Base-by-base conservation (phyloP, 2,888 invertebrate genomes). In the Troides aeacus region DNA sequence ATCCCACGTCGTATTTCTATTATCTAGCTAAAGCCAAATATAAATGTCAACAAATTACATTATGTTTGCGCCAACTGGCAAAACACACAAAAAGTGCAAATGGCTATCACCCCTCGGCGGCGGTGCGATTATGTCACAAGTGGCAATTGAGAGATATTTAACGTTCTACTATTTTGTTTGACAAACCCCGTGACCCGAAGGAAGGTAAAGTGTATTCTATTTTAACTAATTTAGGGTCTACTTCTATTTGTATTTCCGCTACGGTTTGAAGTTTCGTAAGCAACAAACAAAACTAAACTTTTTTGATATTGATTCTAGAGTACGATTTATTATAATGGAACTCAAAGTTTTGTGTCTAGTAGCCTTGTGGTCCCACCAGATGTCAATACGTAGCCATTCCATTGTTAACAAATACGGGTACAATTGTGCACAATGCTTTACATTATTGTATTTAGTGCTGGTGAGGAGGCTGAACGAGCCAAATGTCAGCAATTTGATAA, bases 381-480 rank as follows among this genome's bases (percentile, higher is more conserved):
- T 92, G 92, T 90, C 85, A 85, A 83, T 81, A 80, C 81, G 78
- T 79, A 82, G 81, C 80, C 77, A 82, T 81, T 74, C 87, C 76
- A 88, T 92, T 92, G 92, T 92, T 87, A 88, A 87, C 89, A 89
- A 90, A 89, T 89, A 88, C 83, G 86, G 84, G 85, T 85, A 89
- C 90, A 90, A 91, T 88, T 84, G 87, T 76, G 82, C 83, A 90
- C 89, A 91, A 90, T 85, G 84, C 79, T 78, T 78, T 79, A 84
- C 85, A 86, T 87, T 86, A 89, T 88, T 87, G 86, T 85, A 87
- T 90, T 90, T 85, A 81, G 82, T 75, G 77, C 74, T 84, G 84
- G 85, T 86, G 81, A 85, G 84, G 84, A 79, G 79, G 75, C 77
- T 76, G 79, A 81, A 78, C 72, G 79, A 78, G 84, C 88, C 92